Percentiles rank a stretch among this genome's conserved stretches.
phyloP scores from a whole-genome alignment of 2,888 invertebrate genomes.

The Aplocera efformata region DNA sequence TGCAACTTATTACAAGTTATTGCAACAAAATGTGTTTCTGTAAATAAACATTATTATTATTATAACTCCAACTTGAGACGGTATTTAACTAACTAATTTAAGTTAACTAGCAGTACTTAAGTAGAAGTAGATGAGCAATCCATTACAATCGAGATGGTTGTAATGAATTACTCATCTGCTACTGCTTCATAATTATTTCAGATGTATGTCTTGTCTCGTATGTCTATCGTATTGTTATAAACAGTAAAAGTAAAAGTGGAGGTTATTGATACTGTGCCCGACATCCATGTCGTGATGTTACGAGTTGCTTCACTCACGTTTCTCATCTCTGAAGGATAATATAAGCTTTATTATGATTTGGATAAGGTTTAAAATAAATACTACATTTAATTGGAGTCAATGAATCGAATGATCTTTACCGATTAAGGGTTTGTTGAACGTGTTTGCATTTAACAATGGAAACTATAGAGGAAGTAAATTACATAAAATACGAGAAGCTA shows the following conservation, averaged over 20 bases:
- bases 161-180: too few species aligned
- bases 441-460: not conserved
- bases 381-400: conserved; percentile 15
- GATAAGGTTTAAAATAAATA: conserved; percentile 12
- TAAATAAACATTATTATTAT: too few species aligned
- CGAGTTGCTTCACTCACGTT: conserved; percentile 29
- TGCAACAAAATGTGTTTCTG: too few species aligned
- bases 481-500: too few species aligned
- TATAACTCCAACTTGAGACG: too few species aligned
- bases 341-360: conserved; percentile 10
- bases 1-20: too few species aligned
- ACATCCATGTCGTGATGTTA: conserved; percentile 42
- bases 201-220: too few species aligned
- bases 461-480: conserved; percentile 1
- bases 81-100: too few species aligned
- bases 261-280: conserved; percentile 51
- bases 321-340: conserved; percentile 3
- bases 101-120: too few species aligned
- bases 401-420: conserved; percentile 19
- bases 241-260: conserved; percentile 55
- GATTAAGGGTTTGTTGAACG: conserved; percentile 5
- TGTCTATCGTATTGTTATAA: conserved; percentile 22
- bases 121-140: too few species aligned
- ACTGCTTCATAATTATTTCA: not conserved
- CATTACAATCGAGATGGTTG: too few species aligned